phyloP scores from a whole-genome alignment of 2,797 vertebrate species.

The Scleropages formosus region DNA sequence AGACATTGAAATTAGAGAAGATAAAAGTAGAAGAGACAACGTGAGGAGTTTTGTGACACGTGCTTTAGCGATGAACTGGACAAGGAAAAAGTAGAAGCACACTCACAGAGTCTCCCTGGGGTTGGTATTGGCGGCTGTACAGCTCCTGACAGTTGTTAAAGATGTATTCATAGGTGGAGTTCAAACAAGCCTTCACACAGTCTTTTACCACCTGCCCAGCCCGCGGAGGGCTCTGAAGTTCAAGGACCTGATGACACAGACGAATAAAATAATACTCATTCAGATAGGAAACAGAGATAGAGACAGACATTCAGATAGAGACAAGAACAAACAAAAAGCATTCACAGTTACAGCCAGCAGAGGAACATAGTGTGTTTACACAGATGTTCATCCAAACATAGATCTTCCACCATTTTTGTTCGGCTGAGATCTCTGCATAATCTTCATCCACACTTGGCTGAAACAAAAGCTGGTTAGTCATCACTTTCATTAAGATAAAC shows the following conservation, averaged over 20 bases:
- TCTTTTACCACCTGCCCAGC: slow-evolving; percentile 92
- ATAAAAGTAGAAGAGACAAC: not conserved
- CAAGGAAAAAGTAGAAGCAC: not conserved
- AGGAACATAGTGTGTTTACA: no score
- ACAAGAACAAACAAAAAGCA: not conserved
- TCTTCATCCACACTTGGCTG: no score
- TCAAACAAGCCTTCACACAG: slow-evolving; percentile 93
- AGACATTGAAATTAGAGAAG: not conserved
- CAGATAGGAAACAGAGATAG: no score
- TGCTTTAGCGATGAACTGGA: not conserved
- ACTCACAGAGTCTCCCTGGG: slow-evolving; percentile 69
- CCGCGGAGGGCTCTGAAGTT: slow-evolving; percentile 90
- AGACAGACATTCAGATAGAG: not conserved
- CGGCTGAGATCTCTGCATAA: no score
- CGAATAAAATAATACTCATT: not conserved
- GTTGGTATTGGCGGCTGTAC: slow-evolving; percentile 88
- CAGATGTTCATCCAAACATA: slow-evolving; percentile 2
- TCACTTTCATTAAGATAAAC: no score
- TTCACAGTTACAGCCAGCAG: no score
- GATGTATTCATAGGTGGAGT: slow-evolving; percentile 97
- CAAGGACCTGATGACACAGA: slow-evolving; percentile 76
- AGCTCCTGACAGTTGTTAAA: slow-evolving; percentile 96
- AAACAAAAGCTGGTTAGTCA: no score
- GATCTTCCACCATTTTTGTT: no score
- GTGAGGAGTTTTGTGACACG: not conserved